phyloP scores from a whole-genome alignment of 1,140 invertebrate species.

The Diabrotica virgifera region DNA sequence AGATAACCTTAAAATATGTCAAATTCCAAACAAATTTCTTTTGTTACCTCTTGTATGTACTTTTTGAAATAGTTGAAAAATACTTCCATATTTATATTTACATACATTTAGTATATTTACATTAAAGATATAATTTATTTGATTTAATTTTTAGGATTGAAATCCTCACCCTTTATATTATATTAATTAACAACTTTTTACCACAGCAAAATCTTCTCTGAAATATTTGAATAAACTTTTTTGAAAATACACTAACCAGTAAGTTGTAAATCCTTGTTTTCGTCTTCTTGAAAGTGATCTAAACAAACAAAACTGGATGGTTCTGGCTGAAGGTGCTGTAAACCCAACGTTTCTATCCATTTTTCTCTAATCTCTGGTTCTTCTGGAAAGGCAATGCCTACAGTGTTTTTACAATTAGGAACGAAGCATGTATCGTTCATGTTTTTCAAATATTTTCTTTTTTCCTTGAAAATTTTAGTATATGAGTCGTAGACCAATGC shows the following conservation, averaged over 20 bases:
- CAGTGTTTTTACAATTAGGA: slow-evolving; percentile 38
- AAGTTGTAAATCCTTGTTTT: slow-evolving; percentile 15
- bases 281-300: slow-evolving; percentile 36
- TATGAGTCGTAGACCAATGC: background rate
- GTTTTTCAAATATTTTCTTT: background rate
- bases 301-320: slow-evolving; percentile 38
- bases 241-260: slow-evolving; percentile 11
- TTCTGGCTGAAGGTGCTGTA: slow-evolving; percentile 24
- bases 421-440: slow-evolving; percentile 34
- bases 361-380: slow-evolving; percentile 29
- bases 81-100: no score
- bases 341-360: slow-evolving; percentile 35
- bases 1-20: no score
- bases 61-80: no score
- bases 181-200: no score
- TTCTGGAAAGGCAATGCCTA: slow-evolving; percentile 39
- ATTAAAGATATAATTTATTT: no score
- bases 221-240: background rate
- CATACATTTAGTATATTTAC: no score
- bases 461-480: background rate
- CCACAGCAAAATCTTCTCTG: no score
- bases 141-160: no score
- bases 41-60: no score
- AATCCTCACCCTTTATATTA: no score
- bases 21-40: no score